Base-by-base conservation (phyloP, 2,888 invertebrate genomes). In the Chymomyza procnemis region DNA sequence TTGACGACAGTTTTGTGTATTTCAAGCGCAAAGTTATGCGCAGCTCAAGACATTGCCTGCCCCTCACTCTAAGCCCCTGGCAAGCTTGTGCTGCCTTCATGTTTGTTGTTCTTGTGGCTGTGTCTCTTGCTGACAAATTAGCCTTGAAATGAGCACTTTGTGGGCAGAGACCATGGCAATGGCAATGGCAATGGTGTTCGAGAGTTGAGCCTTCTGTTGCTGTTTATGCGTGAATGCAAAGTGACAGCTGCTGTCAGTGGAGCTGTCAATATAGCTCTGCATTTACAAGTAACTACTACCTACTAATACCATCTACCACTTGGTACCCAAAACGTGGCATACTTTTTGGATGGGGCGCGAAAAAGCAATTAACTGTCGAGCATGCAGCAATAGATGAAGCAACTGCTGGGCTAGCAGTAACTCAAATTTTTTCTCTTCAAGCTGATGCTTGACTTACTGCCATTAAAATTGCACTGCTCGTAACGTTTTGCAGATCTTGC, bases 131-230 rank as follows among this genome's bases (percentile, higher is more conserved):
- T 84, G 87, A 88, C 85, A 87, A 88, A 87, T 87, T 87, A 87
- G 88, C 87, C 88, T 84, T 87, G 87, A 87, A 87, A 88, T 87
- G 82, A 87, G 87, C 85, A 85, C 85, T 84, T 84, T 85, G 76
- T 84, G 70, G 74, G 61, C 78, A 77, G 67, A 57, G 70, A 71
- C 72, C 71, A 69, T 67, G 67, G 61, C 65, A 63, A 34, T 41
- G 46, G 55, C n/a, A n/a, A n/a, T n/a, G n/a, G n/a, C n/a, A 26
- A 50, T n/a, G 8, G 19, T 56, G 54, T 18, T 12, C 4, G 19
- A 22, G 55, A 8, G 4, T 9, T 60, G 48, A 46, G 34, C 9
- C 14, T 5, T 68, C 6, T 62, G 34, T 22, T 21, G 47, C 19
- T 41, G 22, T n/a, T 26, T 26, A 41, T 6, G 65, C 46, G 30